Evolutionary conservation across 30 jellyfish, hydroid and myxozoan genomes (phyloP).

Genomic region (Turritopsis dohrnii): DNA sequence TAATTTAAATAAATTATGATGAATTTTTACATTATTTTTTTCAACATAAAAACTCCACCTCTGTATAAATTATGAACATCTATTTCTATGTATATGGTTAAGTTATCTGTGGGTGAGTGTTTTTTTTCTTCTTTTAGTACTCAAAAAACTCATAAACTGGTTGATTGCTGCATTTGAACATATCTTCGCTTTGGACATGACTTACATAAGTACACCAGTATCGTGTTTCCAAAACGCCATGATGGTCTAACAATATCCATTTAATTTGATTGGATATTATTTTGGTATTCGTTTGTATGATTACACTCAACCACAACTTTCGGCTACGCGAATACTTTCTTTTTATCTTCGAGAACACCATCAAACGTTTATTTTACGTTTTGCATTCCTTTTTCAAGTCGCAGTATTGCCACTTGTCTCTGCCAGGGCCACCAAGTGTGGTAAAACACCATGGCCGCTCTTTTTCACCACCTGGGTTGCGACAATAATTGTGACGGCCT

Average conservation of each 20-base stretch:
- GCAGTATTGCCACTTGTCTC: slow-evolving; percentile 77
- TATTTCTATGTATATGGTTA: not conserved
- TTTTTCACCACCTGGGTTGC: slow-evolving; percentile 88
- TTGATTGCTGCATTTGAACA: not conserved
- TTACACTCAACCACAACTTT: not conserved
- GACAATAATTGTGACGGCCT: slow-evolving; percentile 73
- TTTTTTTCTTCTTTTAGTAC: not conserved
- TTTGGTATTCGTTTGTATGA: not conserved
- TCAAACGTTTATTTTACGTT: not conserved
- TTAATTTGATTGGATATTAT: not conserved
- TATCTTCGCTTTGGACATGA: not conserved
- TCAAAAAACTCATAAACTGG: not conserved
- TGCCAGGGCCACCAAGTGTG: slow-evolving; percentile 29
- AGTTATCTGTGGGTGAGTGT: slow-evolving; percentile 18
- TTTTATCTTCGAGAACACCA: not conserved
- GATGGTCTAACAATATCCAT: not conserved
- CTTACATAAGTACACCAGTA: not conserved
- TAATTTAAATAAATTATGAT: slow-evolving; percentile 15
- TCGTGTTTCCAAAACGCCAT: not conserved
- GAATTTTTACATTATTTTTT: slow-evolving; percentile 17
- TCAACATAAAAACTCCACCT: slow-evolving; percentile 2
- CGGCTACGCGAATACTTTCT: not conserved
- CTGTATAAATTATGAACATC: slow-evolving; percentile 5
- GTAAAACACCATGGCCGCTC: slow-evolving; percentile 96
- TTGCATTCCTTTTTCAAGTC: slow-evolving; percentile 54